Evolutionary conservation across 1,140 invertebrate genomes (phyloP).

Genomic region (Cydia splendana): DNA sequence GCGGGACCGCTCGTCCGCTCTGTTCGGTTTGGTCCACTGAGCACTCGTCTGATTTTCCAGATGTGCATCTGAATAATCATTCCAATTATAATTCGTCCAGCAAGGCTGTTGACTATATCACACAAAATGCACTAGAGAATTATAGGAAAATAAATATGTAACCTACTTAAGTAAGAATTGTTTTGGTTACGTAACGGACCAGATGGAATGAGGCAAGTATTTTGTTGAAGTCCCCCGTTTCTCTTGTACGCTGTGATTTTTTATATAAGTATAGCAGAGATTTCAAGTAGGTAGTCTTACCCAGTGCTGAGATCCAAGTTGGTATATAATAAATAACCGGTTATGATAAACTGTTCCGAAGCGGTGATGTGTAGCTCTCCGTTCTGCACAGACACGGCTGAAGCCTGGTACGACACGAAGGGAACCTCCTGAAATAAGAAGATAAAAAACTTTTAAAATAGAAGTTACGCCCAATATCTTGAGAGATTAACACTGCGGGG

Average conservation of each 20-base stretch:
- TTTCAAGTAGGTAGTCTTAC: conserved; percentile 39
- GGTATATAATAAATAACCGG: not conserved
- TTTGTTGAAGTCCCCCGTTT: too few relatives aligned
- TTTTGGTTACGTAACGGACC: too few relatives aligned
- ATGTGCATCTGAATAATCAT: conserved; percentile 53
- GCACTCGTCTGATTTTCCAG: conserved; percentile 46
- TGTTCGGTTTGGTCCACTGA: conserved; percentile 37
- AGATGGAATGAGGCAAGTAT: too few relatives aligned
- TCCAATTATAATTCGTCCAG: not conserved
- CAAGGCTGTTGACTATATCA: too few relatives aligned
- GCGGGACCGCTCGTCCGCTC: conserved; percentile 57
- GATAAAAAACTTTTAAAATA: not conserved
- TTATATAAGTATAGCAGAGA: too few relatives aligned
- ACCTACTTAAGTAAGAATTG: too few relatives aligned
- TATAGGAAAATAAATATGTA: too few relatives aligned
- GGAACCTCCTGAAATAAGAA: conserved; percentile 57
- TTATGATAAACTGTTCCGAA: conserved; percentile 47
- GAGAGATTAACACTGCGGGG: too few relatives aligned
- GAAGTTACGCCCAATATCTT: not conserved
- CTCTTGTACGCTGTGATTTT: too few relatives aligned
- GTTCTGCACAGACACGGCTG: conserved; percentile 44
- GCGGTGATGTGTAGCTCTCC: conserved; percentile 53
- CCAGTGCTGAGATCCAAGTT: conserved; percentile 53
- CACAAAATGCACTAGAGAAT: too few relatives aligned
- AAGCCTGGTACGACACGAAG: conserved; percentile 61